phyloP scores from a whole-genome alignment of 2,113 vertebrate genomes.

The Ammodytes marinus region DNA sequence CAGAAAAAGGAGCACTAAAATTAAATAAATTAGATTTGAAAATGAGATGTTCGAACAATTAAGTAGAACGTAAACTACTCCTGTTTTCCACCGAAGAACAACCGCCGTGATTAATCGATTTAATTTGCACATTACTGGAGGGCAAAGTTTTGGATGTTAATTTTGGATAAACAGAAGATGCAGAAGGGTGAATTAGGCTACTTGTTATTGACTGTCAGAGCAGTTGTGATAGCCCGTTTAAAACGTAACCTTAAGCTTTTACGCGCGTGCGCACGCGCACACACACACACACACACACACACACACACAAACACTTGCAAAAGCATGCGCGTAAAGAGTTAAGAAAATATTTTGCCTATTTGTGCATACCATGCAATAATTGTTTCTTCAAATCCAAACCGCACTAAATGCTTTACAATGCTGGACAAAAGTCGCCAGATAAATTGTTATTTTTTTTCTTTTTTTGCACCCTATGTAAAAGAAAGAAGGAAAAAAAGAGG shows the following conservation, averaged over 20 bases:
- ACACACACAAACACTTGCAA: constrained; percentile 12
- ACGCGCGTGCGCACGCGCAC: constrained; percentile 24
- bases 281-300: constrained; percentile 1
- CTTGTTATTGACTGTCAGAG: constrained; percentile 87
- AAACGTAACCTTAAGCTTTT: constrained; percentile 42
- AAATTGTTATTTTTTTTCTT: background rate
- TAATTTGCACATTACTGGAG: constrained; percentile 87
- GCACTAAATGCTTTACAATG: constrained; percentile 9
- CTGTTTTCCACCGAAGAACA: constrained; percentile 82
- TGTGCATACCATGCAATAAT: constrained; percentile 29
- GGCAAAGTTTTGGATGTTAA: constrained; percentile 94
- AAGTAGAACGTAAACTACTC: constrained; percentile 92
- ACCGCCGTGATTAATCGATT: constrained; percentile 85
- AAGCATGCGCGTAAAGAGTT: constrained; percentile 10
- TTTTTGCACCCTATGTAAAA: constrained; percentile 11
- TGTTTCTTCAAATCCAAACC: background rate
- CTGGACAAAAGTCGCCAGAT: constrained; percentile 14
- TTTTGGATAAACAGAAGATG: constrained; percentile 93
- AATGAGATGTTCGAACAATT: constrained; percentile 97
- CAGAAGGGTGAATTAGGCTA: constrained; percentile 89
- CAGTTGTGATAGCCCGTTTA: constrained; percentile 65
- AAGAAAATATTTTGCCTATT: background rate
- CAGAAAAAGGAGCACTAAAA: constrained; percentile 43
- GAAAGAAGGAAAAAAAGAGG: background rate
- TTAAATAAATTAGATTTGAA: constrained; percentile 84